Conservation (phyloP, 2,113 vertebrate species). For the Paraplagusia blochii region DNA sequence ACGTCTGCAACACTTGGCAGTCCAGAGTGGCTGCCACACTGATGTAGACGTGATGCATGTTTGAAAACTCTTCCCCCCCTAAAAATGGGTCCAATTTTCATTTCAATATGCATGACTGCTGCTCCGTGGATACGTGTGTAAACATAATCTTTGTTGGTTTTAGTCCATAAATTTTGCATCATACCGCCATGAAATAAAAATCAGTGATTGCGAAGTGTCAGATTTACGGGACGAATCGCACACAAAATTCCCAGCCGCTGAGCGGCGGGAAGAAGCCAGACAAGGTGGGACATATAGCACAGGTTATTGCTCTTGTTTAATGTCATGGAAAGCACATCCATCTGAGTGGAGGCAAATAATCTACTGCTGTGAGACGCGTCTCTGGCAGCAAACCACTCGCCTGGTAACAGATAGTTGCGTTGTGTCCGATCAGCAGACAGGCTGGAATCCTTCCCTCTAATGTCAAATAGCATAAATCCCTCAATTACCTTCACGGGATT, state of each 20-base stretch:
- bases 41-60: slow-evolving; percentile 26
- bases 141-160: slow-evolving; percentile 43
- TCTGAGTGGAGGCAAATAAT: slow-evolving; percentile 61
- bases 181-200: slow-evolving; percentile 37
- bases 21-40: slow-evolving; percentile 37
- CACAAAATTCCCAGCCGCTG: slow-evolving; percentile 37
- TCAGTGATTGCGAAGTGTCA: slow-evolving; percentile 36
- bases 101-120: slow-evolving; percentile 40
- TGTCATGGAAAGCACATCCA: slow-evolving; percentile 65
- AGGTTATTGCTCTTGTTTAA: slow-evolving; percentile 54
- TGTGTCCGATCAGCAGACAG: slow-evolving; percentile 62
- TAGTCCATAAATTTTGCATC: slow-evolving; percentile 53
- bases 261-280: background rate
- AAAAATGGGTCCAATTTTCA: slow-evolving; percentile 43
- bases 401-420: slow-evolving; percentile 40
- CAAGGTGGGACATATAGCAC: slow-evolving; percentile 21
- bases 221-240: slow-evolving; percentile 50
- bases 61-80: slow-evolving; percentile 36
- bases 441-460: slow-evolving; percentile 53
- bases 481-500: slow-evolving; percentile 40
- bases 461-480: slow-evolving; percentile 56
- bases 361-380: slow-evolving; percentile 45
- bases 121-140: slow-evolving; percentile 48
- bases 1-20: slow-evolving; percentile 57
- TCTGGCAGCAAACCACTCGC: slow-evolving; percentile 51